These are phyloP conservation scores for Seladonia tumulorum DNA, from an alignment of 2,888 invertebrate species.

Conservation along the genomic window DNA sequence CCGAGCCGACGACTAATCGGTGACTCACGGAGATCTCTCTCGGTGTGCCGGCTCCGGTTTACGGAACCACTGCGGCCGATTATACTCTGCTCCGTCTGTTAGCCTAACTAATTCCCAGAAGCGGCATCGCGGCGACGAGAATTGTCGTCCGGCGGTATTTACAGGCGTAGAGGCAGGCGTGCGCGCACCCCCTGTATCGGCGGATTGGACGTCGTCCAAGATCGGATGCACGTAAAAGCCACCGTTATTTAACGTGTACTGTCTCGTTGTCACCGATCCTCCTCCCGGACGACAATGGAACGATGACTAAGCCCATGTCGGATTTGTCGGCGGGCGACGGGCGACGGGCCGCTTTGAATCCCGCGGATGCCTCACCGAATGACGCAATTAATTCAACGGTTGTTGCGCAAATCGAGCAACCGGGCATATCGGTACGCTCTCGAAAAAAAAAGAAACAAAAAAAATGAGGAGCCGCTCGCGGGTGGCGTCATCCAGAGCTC, in stretches of 20 bases:
- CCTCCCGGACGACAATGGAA: slow-evolving; percentile 23
- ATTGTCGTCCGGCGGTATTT: slow-evolving; percentile 51
- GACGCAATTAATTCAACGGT: slow-evolving; percentile 7
- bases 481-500: background rate
- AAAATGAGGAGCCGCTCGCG: background rate
- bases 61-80: slow-evolving; percentile 38
- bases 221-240: slow-evolving; percentile 37
- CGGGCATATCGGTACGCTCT: background rate
- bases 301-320: slow-evolving; percentile 20
- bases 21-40: slow-evolving; percentile 55
- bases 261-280: background rate
- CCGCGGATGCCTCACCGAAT: background rate
- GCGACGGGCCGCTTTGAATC: slow-evolving; percentile 9
- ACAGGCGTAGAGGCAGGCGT: slow-evolving; percentile 19
- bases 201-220: slow-evolving; percentile 52
- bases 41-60: slow-evolving; percentile 33
- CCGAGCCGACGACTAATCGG: slow-evolving; percentile 28
- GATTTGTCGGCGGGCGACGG: slow-evolving; percentile 13
- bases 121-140: slow-evolving; percentile 49
- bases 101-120: slow-evolving; percentile 71
- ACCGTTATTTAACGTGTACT: slow-evolving; percentile 38
- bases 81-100: slow-evolving; percentile 15
- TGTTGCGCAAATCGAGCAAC: background rate
- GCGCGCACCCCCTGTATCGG: slow-evolving; percentile 27
- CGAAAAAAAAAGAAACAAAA: too few relatives aligned